These are phyloP conservation scores for Marmota flaviventris DNA, from an alignment of 2,113 vertebrate species.

Conservation along the genomic window DNA sequence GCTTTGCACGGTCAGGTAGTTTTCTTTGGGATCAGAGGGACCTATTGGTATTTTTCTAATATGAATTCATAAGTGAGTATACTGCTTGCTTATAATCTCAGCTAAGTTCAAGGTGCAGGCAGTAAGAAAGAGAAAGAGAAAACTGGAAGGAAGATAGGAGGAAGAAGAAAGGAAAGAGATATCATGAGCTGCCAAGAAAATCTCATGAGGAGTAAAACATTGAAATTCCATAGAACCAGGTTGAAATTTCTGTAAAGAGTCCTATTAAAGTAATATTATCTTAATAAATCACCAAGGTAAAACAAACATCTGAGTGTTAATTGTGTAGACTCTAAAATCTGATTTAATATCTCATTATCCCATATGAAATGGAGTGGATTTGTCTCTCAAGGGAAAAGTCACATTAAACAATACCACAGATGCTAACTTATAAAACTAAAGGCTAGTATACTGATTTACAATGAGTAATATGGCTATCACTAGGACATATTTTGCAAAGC, in stretches of 20 bases:
- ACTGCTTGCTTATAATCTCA: neutral
- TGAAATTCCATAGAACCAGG: neutral
- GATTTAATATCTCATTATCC: conserved; percentile 20
- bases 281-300: conserved; percentile 11
- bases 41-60: neutral
- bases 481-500: neutral
- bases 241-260: neutral
- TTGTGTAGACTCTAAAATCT: conserved; percentile 31
- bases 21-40: neutral
- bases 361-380: neutral
- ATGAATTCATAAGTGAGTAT: neutral
- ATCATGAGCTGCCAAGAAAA: neutral
- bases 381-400: conserved; percentile 32
- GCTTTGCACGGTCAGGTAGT: neutral
- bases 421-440: conserved; percentile 1
- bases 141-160: neutral
- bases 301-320: conserved; percentile 28
- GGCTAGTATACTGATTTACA: neutral
- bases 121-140: neutral
- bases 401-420: conserved; percentile 9
- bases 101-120: neutral
- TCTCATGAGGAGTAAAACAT: neutral
- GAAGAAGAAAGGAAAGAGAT: neutral
- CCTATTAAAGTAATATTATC: conserved; percentile 24
- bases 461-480: neutral